Conservation (phyloP, 2,888 invertebrate species). For the Tholera decimalis region DNA sequence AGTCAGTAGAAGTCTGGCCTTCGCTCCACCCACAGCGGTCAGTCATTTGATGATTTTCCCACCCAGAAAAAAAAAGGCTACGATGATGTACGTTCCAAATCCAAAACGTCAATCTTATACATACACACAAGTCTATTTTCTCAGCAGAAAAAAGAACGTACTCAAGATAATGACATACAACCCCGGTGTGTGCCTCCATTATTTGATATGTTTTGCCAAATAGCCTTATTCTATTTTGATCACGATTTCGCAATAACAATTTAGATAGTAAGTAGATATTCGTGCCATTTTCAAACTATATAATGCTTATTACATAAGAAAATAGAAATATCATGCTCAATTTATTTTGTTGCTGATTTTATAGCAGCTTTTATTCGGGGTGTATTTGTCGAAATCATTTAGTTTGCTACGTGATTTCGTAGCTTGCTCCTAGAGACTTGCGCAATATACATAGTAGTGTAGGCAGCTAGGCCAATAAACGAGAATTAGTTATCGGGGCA, state of each 20-base stretch:
- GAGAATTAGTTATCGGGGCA: neutral
- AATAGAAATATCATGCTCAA: neutral
- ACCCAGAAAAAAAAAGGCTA: too few relatives aligned
- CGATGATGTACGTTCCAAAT: too few relatives aligned
- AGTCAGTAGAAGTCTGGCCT: too few relatives aligned
- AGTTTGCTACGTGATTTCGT: slow-evolving; percentile 55
- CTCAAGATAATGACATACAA: too few relatives aligned
- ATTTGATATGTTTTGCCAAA: neutral
- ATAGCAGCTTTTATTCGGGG: slow-evolving; percentile 11
- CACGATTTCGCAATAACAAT: slow-evolving; percentile 3
- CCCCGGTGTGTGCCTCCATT: too few relatives aligned
- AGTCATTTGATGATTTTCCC: too few relatives aligned
- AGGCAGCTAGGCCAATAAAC: slow-evolving; percentile 22
- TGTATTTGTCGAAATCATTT: slow-evolving; percentile 31
- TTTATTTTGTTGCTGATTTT: slow-evolving; percentile 10
- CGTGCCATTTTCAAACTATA: neutral
- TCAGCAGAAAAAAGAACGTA: too few relatives aligned
- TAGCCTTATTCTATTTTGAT: neutral
- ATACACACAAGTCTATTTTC: too few relatives aligned
- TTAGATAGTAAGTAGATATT: neutral
- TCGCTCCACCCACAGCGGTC: too few relatives aligned
- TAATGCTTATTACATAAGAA: neutral
- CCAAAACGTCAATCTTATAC: too few relatives aligned
- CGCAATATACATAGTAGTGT: slow-evolving; percentile 34
- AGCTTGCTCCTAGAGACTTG: slow-evolving; percentile 7